Base-by-base conservation (phyloP, 2,797 vertebrate species). In the Lagocephalus sceleratus region DNA sequence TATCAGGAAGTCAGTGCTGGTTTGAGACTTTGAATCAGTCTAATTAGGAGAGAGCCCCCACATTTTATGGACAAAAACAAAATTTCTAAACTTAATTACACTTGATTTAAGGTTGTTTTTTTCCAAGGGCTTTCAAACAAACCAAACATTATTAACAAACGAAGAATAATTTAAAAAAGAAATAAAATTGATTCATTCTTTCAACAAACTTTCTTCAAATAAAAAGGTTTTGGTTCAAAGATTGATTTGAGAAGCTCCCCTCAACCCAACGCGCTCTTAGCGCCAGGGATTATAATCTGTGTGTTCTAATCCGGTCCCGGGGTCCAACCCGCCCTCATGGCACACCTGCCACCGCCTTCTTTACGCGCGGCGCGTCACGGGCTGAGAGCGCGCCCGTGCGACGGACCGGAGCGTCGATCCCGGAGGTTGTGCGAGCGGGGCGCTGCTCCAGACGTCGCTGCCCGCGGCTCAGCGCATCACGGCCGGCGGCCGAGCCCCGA, bases 351-450 rank as follows among this genome's bases (percentile, higher is more conserved):
- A 51, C 20, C 52, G 53, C 53, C 55, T 3, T 52, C 59, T 77
- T 81, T 75, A 71, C 77, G 68, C 74, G 10, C 63, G 10, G 9
- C 8, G 69, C 61, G 56, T 56, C 76, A 79, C 66, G 78, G 78
- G 83, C 65, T 60, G 75, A 66, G 39, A 67, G 53, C 19, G 43
- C 53, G 39, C 1, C 56, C 74, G 64, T 73, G 73, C 81, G 57
- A 75, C 65, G 3, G 32, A 10, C 39, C 17, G 60, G 12, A 49
- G 39, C 45, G 51, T 55, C 43, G 50, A 38, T 52, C 59, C 59
- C 39, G 57, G 47, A 71, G 14, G 57, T 62, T 29, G 6, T 29
- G 2, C 2, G 26, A 54, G 46, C 51, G 20, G 6, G 47, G 15
- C 58, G 16, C 35, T 23, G 42, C 47, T 59, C 55, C 54, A 22